Percentiles rank a stretch among this genome's conserved stretches.
Evolutionary conservation across 2,113 vertebrate species (phyloP).

Genomic region (Hemichromis elongatus): DNA sequence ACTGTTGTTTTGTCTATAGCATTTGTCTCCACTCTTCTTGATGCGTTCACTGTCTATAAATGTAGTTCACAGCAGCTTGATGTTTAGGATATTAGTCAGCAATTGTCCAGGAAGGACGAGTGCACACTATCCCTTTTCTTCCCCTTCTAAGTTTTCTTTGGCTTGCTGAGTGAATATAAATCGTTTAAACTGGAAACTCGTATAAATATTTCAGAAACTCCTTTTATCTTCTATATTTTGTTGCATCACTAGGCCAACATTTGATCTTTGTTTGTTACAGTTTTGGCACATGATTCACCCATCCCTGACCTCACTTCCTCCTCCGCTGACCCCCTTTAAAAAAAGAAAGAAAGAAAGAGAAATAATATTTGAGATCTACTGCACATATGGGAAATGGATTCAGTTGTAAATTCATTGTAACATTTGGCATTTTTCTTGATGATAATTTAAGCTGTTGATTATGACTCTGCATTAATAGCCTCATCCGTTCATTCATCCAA

Average conservation of each 20-base stretch:
- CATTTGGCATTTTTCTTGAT: not conserved
- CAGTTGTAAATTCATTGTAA: not conserved
- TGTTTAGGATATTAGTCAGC: constrained; percentile 8
- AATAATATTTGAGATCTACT: not conserved
- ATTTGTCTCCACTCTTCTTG: not conserved
- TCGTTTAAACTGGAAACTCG: constrained; percentile 22
- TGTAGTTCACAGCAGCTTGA: not conserved
- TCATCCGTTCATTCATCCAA: not conserved
- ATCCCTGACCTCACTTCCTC: not conserved
- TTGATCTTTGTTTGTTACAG: not conserved
- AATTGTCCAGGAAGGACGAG: constrained; percentile 1
- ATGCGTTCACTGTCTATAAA: not conserved
- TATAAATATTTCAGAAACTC: constrained; percentile 33
- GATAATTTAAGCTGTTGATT: not conserved
- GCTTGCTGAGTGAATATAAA: constrained; percentile 11
- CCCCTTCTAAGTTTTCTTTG: not conserved
- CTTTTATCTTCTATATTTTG: constrained; percentile 35
- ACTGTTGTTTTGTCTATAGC: not conserved
- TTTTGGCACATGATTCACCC: not conserved
- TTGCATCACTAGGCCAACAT: not conserved
- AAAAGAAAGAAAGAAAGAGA: not conserved
- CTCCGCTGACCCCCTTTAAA: not conserved
- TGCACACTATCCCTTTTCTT: constrained; percentile 3
- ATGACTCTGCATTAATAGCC: not conserved
- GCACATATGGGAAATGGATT: not conserved